Percentiles rank a stretch among this genome's conserved stretches.
These are phyloP conservation scores for Tipula lateralis DNA, from an alignment of 2,888 invertebrate genomes.

Conservation along the genomic window DNA sequence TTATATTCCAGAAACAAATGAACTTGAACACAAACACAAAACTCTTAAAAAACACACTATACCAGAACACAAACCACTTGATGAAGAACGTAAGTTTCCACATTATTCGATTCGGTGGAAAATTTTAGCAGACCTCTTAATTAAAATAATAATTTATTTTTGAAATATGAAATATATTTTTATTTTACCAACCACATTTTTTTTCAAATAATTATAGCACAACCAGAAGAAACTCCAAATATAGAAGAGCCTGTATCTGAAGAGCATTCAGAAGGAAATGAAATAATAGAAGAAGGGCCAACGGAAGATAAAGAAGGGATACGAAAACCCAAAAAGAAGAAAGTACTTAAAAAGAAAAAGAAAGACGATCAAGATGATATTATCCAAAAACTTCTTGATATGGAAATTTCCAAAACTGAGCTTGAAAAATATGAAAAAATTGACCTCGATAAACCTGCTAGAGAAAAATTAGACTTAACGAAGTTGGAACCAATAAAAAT, in stretches of 20 bases:
- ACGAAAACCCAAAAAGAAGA: slow-evolving; percentile 37
- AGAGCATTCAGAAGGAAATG: not conserved
- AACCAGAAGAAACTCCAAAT: not conserved
- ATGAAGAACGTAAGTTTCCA: slow-evolving; percentile 20
- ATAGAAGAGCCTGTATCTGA: not conserved
- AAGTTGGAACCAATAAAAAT: slow-evolving; percentile 54
- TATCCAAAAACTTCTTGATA: slow-evolving; percentile 40
- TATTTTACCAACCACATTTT: not conserved
- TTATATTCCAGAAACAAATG: slow-evolving; percentile 7
- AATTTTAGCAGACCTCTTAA: not conserved
- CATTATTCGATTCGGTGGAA: not conserved
- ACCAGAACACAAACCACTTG: slow-evolving; percentile 26
- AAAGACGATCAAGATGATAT: slow-evolving; percentile 46
- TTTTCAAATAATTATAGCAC: not conserved
- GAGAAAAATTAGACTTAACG: slow-evolving; percentile 42
- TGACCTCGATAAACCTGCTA: slow-evolving; percentile 43
- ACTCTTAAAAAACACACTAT: slow-evolving; percentile 14
- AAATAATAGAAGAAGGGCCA: slow-evolving; percentile 31
- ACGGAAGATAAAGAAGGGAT: slow-evolving; percentile 33
- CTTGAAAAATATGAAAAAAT: slow-evolving; percentile 43
- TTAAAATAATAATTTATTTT: not conserved
- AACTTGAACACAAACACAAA: slow-evolving; percentile 26
- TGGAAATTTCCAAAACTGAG: slow-evolving; percentile 39
- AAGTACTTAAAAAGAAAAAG: slow-evolving; percentile 39
- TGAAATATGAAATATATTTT: not conserved